A percentile compares a stretch with the other conserved stretches of the same genome.
Conservation (phyloP, 2,797 vertebrate species). For the Catamblyrhynchus diadema region DNA sequence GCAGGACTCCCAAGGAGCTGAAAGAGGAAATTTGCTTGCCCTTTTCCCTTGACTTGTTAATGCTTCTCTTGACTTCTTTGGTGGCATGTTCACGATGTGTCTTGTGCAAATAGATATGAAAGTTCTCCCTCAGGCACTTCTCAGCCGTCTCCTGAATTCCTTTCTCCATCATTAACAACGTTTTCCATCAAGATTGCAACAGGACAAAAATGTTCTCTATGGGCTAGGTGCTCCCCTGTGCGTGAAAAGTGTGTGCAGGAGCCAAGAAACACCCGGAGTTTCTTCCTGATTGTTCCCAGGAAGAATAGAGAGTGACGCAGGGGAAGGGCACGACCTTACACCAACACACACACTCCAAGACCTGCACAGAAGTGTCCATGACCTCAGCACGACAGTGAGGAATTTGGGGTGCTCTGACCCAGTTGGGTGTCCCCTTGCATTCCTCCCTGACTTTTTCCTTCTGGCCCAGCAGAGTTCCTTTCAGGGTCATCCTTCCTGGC, state of each 20-base stretch:
- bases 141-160: not conserved
- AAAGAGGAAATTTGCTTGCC: not conserved
- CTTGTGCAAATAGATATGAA: not conserved
- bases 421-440: not conserved
- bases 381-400: not conserved
- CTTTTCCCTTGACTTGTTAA: not conserved
- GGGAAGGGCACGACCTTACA: not conserved
- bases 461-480: not conserved
- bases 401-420: no score
- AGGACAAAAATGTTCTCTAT: conserved; percentile 49
- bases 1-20: not conserved
- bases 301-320: conserved; percentile 28
- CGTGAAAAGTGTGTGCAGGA: conserved; percentile 1
- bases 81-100: not conserved
- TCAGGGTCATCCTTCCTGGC: not conserved
- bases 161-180: not conserved
- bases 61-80: not conserved
- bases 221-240: conserved; percentile 28
- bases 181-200: conserved; percentile 56
- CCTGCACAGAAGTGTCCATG: not conserved
- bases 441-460: not conserved
- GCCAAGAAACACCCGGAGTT: conserved; percentile 10
- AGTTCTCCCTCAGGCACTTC: conserved; percentile 3
- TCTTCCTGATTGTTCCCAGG: not conserved
- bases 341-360: not conserved